A percentile compares a stretch with the other conserved stretches of the same genome.
Conservation (phyloP, 2,113 vertebrate species). For the Triplophysa rosa region DNA sequence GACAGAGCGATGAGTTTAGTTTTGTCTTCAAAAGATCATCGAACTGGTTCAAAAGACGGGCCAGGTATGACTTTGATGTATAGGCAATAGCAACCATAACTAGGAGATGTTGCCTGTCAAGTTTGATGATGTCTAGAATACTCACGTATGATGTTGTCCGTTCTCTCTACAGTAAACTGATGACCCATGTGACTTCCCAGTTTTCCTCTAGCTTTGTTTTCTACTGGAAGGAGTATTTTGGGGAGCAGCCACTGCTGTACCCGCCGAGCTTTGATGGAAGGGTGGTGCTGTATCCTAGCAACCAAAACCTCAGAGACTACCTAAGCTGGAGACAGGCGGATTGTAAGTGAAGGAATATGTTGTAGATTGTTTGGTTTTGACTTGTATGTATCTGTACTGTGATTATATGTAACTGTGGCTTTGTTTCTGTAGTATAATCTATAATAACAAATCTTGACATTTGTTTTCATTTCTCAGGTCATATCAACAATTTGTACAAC, state of each 20-base stretch:
- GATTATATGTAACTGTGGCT: not conserved
- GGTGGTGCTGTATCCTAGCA: conserved; percentile 91
- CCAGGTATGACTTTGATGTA: conserved; percentile 77
- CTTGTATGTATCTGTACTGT: not conserved
- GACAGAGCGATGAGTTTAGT: conserved; percentile 97
- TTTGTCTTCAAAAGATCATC: conserved; percentile 92
- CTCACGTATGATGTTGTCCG: not conserved
- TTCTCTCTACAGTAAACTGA: conserved; percentile 84
- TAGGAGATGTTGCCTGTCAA: not conserved
- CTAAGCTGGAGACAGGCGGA: conserved; percentile 98
- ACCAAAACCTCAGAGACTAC: conserved; percentile 91
- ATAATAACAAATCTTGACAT: not conserved
- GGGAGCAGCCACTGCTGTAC: conserved; percentile 85
- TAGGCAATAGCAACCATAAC: not conserved
- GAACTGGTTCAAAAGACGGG: conserved; percentile 94
- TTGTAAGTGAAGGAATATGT: conserved; percentile 77
- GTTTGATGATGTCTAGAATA: not conserved
- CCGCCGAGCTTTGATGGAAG: conserved; percentile 95
- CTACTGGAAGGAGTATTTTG: conserved; percentile 94
- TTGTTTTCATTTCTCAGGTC: conserved; percentile 76
- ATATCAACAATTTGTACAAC: conserved; percentile 96
- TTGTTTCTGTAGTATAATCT: not conserved
- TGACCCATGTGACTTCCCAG: conserved; percentile 95
- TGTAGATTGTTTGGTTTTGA: too few relatives aligned
- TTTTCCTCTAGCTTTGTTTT: conserved; percentile 97